Evolutionary conservation across 2,888 invertebrate species (phyloP), one percentile per base, ranked within the genome.

Genomic region (Meloe dianella): DNA sequence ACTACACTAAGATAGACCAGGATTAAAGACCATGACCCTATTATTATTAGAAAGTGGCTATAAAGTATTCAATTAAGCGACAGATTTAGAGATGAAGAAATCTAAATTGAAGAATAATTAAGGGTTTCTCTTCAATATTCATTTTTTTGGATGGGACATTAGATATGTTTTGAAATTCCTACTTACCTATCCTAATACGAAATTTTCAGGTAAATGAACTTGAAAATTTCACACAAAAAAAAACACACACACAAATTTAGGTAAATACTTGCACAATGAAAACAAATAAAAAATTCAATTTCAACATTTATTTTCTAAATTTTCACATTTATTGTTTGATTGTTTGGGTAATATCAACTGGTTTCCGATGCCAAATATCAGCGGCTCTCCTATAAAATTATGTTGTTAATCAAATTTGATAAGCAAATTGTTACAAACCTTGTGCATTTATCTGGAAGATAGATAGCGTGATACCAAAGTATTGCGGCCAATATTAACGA

Each of bases 401-500:
- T 14, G 60, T 47, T 56, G n/a, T 27, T 29, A n/a, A 27, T 22
- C 24, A 24, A 29, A 17, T 60, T 3, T 20, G 30, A 32, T 20
- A 24, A 51, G 17, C n/a, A 29, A 30, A 29, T 20, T 41, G 5
- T 0, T n/a, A 14, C 32, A 27, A 5, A 91, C 91, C 88, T 89
- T 77, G 89, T 86, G 79, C 87, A 88, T 67, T 87, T 86, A 64
- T 86, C 85, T 1, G 90, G 89, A 76, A 92, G 84, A 63, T 85
- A 86, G 72, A 88, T 79, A 9, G 88, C 87, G 76, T 88, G 88
- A 79, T 89, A 89, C 90, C 91, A 93, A 66, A 93, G 79, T 67
- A 89, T 78, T 59, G 89, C 77, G 67, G 91, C 91, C 70, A 94
- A 81, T 59, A 90, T 78, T 61, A 94, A 85, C 63, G 93, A 92